These are phyloP conservation scores for Oreochromis mossambicus DNA, from an alignment of 2,797 vertebrate genomes.

Conservation along the genomic window DNA sequence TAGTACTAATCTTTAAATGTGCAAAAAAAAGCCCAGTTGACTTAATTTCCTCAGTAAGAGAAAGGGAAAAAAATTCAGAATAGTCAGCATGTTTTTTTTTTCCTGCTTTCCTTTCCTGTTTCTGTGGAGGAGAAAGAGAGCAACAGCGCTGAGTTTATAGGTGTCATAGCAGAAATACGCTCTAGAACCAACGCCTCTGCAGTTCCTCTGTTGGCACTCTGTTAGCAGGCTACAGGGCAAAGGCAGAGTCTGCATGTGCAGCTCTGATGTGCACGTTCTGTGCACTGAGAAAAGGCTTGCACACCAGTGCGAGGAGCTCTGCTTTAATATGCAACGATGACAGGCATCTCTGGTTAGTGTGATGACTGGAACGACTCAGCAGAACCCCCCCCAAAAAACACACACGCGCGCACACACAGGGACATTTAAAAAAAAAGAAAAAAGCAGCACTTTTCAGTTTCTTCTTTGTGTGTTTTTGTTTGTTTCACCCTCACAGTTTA, in stretches of 20 bases:
- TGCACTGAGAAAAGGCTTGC: background rate
- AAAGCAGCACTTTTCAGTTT: constrained; percentile 50
- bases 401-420: background rate
- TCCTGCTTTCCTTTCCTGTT: background rate
- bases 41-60: constrained; percentile 46
- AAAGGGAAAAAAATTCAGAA: background rate
- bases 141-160: constrained; percentile 1
- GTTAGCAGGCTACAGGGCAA: constrained; percentile 12
- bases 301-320: background rate
- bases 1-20: constrained; percentile 67
- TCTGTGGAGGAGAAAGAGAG: background rate
- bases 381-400: background rate
- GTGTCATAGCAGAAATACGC: constrained; percentile 26
- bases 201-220: constrained; percentile 49
- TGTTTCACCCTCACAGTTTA: background rate
- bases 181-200: constrained; percentile 32
- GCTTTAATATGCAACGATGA: background rate
- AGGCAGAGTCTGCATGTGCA: background rate
- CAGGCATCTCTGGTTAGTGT: background rate
- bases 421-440: background rate
- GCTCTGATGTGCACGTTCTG: background rate
- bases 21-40: constrained; percentile 76
- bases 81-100: background rate
- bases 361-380: background rate
- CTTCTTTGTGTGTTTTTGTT: constrained; percentile 23